Base-by-base conservation (phyloP, 2,797 vertebrate genomes). In the Steatocranus sp. region DNA sequence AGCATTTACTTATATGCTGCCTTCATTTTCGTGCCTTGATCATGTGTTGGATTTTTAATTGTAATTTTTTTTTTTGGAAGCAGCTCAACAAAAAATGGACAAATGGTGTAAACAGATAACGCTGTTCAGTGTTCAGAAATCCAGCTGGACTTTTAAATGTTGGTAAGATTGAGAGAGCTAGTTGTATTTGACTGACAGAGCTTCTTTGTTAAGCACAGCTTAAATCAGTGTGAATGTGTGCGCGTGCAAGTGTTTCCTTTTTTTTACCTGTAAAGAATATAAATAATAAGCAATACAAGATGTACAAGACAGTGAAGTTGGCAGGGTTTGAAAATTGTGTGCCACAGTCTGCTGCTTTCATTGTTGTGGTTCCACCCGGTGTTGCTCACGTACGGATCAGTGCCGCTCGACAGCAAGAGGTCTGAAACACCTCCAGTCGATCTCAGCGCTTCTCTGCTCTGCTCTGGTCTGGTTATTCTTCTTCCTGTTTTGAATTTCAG, bases 401-500 rank as follows among this genome's bases (percentile, higher is more conserved):
- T 4, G 12, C 36, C 4, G 1, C 9, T 66, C 84, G 11, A 34
- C 8, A 46, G 58, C 53, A 23, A 34, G 49, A 66, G 43, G 56
- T 53, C 53, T 5, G 32, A 46, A 84, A 4, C 9, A 15, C 76
- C 48, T 79, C 79, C 85, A 15, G 66, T 82, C 81, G 58, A 83
- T 87, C 85, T 85, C 86, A 78, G 78, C 27, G 41, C 43, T 78
- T 74, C 80, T 82, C 54, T 76, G 82, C 86, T 49, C 9, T 50
- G 48, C 25, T 54, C 54, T 58, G 32, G 32, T 82, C 78, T 17
- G 51, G 68, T 85, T 78, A 81, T 86, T 84, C 48, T 82, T 77
- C 15, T 91, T 91, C 87, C 77, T 88, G 84, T 92, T 91, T 86
- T 48, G 3, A 87, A 83, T 81, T 46, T 83, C 88, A 94, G 66